These are phyloP conservation scores for Prunella fulvescens DNA, from an alignment of 2,113 vertebrate species.

Conservation along the genomic window DNA sequence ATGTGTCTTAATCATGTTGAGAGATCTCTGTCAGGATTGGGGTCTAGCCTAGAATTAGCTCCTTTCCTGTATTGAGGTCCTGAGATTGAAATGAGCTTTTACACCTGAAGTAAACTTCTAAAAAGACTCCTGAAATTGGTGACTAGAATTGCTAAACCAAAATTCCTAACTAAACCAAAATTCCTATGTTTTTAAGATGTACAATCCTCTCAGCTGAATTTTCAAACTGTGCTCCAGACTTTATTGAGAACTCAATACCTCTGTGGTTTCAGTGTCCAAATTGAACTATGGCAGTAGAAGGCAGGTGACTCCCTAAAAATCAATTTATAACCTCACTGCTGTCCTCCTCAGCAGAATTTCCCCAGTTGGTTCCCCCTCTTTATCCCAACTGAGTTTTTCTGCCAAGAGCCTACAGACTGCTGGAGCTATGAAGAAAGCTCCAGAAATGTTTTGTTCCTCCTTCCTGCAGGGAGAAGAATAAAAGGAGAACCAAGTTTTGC, in stretches of 20 bases:
- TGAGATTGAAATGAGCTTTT: not conserved
- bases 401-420: not conserved
- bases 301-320: not conserved
- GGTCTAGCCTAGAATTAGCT: not conserved
- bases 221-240: not conserved
- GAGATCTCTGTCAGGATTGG: not conserved
- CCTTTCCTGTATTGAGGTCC: not conserved
- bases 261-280: not conserved
- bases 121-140: not conserved
- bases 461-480: not conserved
- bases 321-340: not conserved
- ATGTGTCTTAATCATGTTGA: not conserved
- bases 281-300: not conserved
- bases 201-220: not conserved
- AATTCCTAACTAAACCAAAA: not conserved
- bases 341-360: not conserved
- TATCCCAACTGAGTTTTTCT: not conserved
- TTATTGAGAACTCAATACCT: not conserved
- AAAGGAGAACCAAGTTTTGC: not conserved
- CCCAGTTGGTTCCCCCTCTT: fast-evolving
- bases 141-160: not conserved
- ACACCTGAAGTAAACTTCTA: not conserved
- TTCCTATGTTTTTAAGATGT: not conserved
- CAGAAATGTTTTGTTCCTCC: not conserved
- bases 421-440: not conserved